Evolutionary conservation across 2,797 vertebrate genomes (phyloP), one percentile per base, ranked within the genome.

Genomic region (Rhynchonycteris naso): DNA sequence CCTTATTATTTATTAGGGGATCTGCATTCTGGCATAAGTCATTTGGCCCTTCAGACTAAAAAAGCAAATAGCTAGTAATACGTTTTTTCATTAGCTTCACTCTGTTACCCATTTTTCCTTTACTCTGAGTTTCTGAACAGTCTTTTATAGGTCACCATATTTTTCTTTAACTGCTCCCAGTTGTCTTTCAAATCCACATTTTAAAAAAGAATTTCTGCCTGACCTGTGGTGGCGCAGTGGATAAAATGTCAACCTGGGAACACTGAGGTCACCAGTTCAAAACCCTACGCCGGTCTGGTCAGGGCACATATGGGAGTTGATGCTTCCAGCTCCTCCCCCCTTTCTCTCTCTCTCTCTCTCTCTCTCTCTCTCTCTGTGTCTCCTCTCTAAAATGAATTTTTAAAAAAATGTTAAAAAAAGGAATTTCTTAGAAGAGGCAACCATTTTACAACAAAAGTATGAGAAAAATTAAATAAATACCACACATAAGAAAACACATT

Each of bases 391-490:
- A n/a, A n/a, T n/a, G n/a, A n/a, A n/a, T n/a, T n/a, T n/a, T n/a
- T n/a, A n/a, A n/a, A n/a, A n/a, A n/a, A n/a, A n/a, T n/a, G n/a
- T n/a, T n/a, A n/a, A n/a, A n/a, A n/a, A n/a, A n/a, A n/a, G n/a
- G n/a, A n/a, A n/a, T n/a, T 68, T 80, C 18, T 47, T 83, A 61
- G 1, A 58, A 2, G 4, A 79, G 58, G 10, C 61, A 92, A 33
- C 38, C 26, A 84, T 91, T 95, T 76, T 87, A 92, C 18, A 88
- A 81, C 21, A 83, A 54, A 91, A 93, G 22, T 47, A 54, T 24
- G 38, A 65, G 1, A 65, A 14, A 89, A 85, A 93, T 71, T 24
- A 96, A 89, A 66, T n/a, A 66, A 95, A 95, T 38, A 19, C 24
- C 71, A 76, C 33, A 68, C 5, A 63, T 79, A 71, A 88, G 87